Percentiles rank a stretch among this genome's conserved stretches.
These are phyloP conservation scores for Aix galericulata DNA, from an alignment of 2,113 vertebrate species.

Conservation along the genomic window DNA sequence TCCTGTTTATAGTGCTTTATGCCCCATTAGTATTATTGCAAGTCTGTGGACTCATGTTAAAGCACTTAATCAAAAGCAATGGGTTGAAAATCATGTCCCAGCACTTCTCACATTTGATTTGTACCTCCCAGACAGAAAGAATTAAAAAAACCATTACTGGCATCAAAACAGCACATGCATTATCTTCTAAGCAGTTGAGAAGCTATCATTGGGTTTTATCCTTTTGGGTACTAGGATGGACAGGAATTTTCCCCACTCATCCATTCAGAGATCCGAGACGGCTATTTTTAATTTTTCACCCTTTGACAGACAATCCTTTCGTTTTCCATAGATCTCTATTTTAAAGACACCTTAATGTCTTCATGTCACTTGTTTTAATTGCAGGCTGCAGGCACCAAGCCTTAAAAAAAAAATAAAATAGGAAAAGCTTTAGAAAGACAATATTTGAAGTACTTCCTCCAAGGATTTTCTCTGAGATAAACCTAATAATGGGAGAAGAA, in stretches of 20 bases:
- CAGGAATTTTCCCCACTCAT: conserved; percentile 82
- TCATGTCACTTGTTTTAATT: conserved; percentile 80
- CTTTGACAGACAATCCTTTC: conserved; percentile 80
- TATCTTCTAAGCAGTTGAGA: conserved; percentile 91
- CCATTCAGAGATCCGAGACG: conserved; percentile 76
- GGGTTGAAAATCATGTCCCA: conserved; percentile 99
- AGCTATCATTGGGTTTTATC: conserved; percentile 87
- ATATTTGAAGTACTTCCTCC: conserved; percentile 62
- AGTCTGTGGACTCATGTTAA: conserved; percentile 92
- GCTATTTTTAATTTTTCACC: conserved; percentile 78
- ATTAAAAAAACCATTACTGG: conserved; percentile 88
- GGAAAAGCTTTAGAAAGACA: neutral
- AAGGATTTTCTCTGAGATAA: conserved; percentile 61
- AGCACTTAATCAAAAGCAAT: conserved; percentile 99
- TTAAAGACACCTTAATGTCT: conserved; percentile 76
- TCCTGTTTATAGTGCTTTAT: conserved; percentile 85
- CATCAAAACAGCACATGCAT: conserved; percentile 87
- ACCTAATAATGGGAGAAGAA: conserved; percentile 77
- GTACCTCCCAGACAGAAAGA: conserved; percentile 94
- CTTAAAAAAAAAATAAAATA: neutral
- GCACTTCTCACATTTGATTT: conserved; percentile 94
- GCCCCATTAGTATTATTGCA: conserved; percentile 99
- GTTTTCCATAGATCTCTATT: conserved; percentile 77
- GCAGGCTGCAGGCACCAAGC: conserved; percentile 73
- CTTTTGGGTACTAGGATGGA: conserved; percentile 83